These are phyloP conservation scores for Anthophora plumipes DNA, from an alignment of 2,888 invertebrate genomes.

Conservation along the genomic window DNA sequence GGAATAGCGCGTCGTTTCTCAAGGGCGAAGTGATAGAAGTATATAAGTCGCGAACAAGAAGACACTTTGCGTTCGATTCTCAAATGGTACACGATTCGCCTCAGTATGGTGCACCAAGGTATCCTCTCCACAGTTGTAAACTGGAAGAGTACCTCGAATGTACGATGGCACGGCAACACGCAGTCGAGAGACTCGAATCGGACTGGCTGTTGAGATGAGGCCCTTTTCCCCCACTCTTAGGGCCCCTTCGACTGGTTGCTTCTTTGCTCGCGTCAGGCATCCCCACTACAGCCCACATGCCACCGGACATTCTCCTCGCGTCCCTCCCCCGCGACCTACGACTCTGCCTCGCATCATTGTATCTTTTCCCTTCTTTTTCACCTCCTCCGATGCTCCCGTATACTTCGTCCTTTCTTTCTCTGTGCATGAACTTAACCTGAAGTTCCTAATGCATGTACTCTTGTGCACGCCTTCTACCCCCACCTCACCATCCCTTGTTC, in stretches of 20 bases:
- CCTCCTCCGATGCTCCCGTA: constrained; percentile 58
- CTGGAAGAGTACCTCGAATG: constrained; percentile 55
- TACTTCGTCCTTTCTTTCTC: constrained; percentile 52
- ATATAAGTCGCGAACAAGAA: constrained; percentile 14
- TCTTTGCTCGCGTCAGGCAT: constrained; percentile 62
- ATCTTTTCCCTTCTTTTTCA: constrained; percentile 53
- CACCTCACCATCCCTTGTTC: background rate
- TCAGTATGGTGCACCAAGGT: constrained; percentile 35
- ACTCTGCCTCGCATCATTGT: constrained; percentile 67
- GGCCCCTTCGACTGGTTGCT: constrained; percentile 65
- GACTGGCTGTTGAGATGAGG: constrained; percentile 78
- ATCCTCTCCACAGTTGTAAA: constrained; percentile 52
- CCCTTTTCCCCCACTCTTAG: constrained; percentile 66
- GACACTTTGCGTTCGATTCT: constrained; percentile 45
- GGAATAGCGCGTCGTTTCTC: background rate
- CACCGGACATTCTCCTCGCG: constrained; percentile 66
- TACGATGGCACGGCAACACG: constrained; percentile 68
- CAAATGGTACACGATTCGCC: constrained; percentile 30
- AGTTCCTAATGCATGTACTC: constrained; percentile 46
- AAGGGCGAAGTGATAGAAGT: background rate
- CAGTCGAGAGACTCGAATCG: constrained; percentile 73
- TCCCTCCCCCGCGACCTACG: constrained; percentile 40
- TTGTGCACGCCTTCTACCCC: background rate
- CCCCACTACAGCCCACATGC: constrained; percentile 61
- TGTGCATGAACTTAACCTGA: constrained; percentile 49